Base-by-base conservation (phyloP, 2,888 invertebrate genomes). In the Drosophila algonquin region DNA sequence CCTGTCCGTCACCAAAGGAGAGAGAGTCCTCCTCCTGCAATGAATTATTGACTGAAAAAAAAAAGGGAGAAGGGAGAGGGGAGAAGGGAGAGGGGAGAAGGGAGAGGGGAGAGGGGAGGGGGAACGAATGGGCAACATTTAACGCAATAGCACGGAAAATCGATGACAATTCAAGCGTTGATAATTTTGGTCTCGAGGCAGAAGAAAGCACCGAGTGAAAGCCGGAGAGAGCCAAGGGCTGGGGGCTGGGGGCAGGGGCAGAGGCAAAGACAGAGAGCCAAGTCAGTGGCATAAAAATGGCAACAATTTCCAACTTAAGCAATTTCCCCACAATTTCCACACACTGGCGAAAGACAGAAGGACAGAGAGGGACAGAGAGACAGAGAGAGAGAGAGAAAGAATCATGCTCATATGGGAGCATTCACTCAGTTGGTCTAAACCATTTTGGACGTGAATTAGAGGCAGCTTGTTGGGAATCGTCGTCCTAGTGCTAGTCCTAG, bases 111-210 rank as follows among this genome's bases (percentile, higher is more conserved):
- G 35, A n/a, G n/a, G 4, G 48, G 32, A 18, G 18, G 1, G 18
- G 44, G 54, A 54, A 54, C 68, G 76, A 81, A 76, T 75, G 82
- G 81, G 59, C 83, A 81, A 68, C 82, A 86, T 86, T 86, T 81
- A 86, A 87, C 81, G 82, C 87, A 86, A 86, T 69, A 86, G 87
- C 81, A 85, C 82, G 85, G 87, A 87, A 87, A 85, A 87, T 88
- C 86, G 86, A 87, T 87, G 87, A 84, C 84, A 87, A 87, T 86
- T 79, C 84, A 84, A 84, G 87, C 84, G 84, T 82, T 82, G 86
- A 87, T 87, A 86, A 85, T 85, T 85, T 87, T 78, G 57, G 40
- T 40, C 79, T 71, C 79, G 55, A 79, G 77, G 12, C 10, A 14
- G 46, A 18, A 45, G 30, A 56, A 46, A 55, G 27, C 56, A 30